phyloP scores from a whole-genome alignment of 2,113 vertebrate genomes.

The Redunca redunca region DNA sequence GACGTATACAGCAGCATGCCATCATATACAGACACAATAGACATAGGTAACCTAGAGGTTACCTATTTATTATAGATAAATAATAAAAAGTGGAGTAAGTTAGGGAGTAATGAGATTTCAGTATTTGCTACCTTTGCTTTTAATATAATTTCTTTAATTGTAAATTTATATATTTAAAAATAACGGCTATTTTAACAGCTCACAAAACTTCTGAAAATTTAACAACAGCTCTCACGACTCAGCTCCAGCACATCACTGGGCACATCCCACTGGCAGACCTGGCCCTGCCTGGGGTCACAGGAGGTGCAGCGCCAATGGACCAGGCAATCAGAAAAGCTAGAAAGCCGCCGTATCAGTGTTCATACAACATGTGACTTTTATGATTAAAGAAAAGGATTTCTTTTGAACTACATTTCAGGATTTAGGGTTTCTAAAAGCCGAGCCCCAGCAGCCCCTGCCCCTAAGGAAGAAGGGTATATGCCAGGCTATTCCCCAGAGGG shows the following conservation, averaged over 20 bases:
- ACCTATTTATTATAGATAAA: no score
- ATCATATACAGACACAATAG: rapidly evolving
- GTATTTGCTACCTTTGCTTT: not conserved
- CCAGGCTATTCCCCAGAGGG: not conserved
- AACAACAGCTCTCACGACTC: not conserved
- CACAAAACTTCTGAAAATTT: not conserved
- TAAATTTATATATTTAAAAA: not conserved
- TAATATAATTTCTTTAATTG: not conserved
- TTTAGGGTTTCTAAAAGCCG: not conserved
- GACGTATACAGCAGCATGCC: rapidly evolving
- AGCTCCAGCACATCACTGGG: not conserved
- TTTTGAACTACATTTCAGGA: not conserved
- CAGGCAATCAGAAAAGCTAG: not conserved
- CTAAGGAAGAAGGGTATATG: not conserved
- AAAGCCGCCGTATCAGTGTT: not conserved
- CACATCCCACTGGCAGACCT: not conserved
- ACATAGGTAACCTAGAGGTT: not conserved
- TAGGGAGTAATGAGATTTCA: not conserved
- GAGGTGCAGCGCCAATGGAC: not conserved
- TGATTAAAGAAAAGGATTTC: not conserved
- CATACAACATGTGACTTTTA: not conserved
- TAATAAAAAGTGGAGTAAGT: not conserved
- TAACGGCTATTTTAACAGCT: not conserved
- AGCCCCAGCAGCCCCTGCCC: not conserved
- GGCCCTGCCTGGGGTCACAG: not conserved